Evolutionary conservation across 2,113 vertebrate species (phyloP), one percentile per base, ranked within the genome.

Genomic region (Dendropsophus ebraccatus): DNA sequence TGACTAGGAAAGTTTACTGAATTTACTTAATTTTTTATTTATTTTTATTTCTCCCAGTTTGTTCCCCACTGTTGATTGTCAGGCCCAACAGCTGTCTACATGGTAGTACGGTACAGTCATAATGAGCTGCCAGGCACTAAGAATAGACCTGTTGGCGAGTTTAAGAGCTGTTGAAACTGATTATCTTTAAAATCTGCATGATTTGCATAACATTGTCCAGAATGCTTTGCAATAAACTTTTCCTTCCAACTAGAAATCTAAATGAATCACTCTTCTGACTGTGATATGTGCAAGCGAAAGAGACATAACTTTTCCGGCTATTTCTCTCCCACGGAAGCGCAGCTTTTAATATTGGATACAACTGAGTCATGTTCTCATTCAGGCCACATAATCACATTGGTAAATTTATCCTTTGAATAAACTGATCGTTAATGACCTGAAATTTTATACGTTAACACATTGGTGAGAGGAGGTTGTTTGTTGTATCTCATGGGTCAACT

Each of bases 191-290:
- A 62, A 56, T 82, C n/a, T 1, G 0, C 32, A 41, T 37, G 60
- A 54, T 52, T 82, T 85, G 79, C 50, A 54, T 62, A 86, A 52
- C 69, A 52, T 32, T 69, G 28, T 79, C 78, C 77, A 86, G 19
- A 50, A 77, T 30, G n/a, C 72, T 76, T 88, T 70, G 9, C 72
- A 37, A 28, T 16, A 82, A 69, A 23, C 28, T 82, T 82, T 82
- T 76, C 17, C 62, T 77, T 85, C 58, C 67, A 75, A 70, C 70
- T 45, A 12, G 11, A 73, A 50, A 67, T 83, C 81, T 45, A 52
- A 37, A 78, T 32, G 58, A 65, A 82, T 58, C 72, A 67, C 25
- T 12, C 1, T 5, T 23, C 45, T 83, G 70, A 87, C 32, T 49
- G 16, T 86, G 79, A 69, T 60, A 62, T 76, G 35, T 47, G 35